Base-by-base conservation (phyloP, 64 coral and sea anemone species). In the Porites australiensis region DNA sequence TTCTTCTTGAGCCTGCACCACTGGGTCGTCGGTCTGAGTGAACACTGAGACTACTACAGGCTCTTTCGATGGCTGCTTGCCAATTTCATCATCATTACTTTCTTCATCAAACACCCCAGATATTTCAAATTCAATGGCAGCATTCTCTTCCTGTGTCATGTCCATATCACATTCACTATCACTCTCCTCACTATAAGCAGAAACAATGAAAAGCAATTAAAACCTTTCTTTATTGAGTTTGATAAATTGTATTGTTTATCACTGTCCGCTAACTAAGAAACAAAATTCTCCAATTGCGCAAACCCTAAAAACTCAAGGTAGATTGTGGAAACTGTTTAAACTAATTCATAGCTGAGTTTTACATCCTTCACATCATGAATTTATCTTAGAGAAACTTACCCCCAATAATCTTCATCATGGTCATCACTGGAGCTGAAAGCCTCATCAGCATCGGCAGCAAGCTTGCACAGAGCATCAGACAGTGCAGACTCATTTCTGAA, bases 391-490 rank as follows among this genome's bases (percentile, higher is more conserved):
- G 10, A 73, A 37, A 70, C 67, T 9, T 70, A 70, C 67, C 67
- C 67, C 20, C 63, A 70, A 70, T 70, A 70, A 70, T 70, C 67
- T 70, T 70, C 67, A 70, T 70, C 67, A 70, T 70, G 20, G 8
- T 70, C 67, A 23, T 70, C 67, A 23, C 20, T 70, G 67, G 67
- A 70, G 67, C 67, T 70, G 67, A 70, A 70, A 70, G 19, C 67
- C 67, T 70, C 67, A 70, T 70, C 11, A 23, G 67, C 67, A 70
- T 70, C 67, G 19, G 67, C 67, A 21, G 43, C 67, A 70, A 70
- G 67, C 20, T 70, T 70, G 67, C 67, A 70, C 67, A 70, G 67
- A 70, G 67, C 67, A 70, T 70, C 67, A 70, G 67, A 70, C 3
- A 70, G 67, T 10, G 19, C 19, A 70, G 64, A 67, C 12, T 23